Conservation (phyloP, 2,113 vertebrate species). For the Marmota monax region DNA sequence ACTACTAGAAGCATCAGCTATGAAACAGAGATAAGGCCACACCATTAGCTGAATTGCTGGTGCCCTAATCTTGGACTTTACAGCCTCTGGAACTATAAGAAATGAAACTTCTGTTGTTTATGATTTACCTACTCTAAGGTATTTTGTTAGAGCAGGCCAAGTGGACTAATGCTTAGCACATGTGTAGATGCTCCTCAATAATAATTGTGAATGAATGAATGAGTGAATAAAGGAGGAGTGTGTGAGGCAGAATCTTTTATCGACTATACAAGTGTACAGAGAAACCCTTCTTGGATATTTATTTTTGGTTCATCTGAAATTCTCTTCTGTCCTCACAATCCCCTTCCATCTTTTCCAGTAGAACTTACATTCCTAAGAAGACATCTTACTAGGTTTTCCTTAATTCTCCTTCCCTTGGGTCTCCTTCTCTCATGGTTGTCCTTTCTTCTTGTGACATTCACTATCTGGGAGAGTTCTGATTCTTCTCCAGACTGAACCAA, state of each 20-base stretch:
- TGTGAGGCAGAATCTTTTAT: not conserved
- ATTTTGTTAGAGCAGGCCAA: not conserved
- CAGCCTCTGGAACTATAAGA: not conserved
- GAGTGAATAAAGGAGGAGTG: not conserved
- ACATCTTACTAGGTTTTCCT: not conserved
- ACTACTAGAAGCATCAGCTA: not conserved
- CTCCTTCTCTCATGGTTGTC: not conserved
- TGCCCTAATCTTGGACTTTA: not conserved
- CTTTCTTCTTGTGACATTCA: not conserved
- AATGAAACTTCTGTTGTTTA: not conserved
- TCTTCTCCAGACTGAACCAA: not conserved
- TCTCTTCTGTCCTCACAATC: not conserved
- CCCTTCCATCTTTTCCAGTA: not conserved
- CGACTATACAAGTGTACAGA: not conserved
- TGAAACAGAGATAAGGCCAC: not conserved
- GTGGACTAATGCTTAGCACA: not conserved
- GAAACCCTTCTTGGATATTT: not conserved
- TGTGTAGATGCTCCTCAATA: not conserved
- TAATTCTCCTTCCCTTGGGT: not conserved
- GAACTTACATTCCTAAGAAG: not conserved
- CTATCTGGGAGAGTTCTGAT: not conserved
- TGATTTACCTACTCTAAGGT: not conserved
- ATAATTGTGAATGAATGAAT: not conserved
- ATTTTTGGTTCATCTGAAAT: constrained; percentile 28
- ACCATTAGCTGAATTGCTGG: not conserved